Evolutionary conservation across 1,140 invertebrate genomes (phyloP).

Genomic region (Bombus ignitus): DNA sequence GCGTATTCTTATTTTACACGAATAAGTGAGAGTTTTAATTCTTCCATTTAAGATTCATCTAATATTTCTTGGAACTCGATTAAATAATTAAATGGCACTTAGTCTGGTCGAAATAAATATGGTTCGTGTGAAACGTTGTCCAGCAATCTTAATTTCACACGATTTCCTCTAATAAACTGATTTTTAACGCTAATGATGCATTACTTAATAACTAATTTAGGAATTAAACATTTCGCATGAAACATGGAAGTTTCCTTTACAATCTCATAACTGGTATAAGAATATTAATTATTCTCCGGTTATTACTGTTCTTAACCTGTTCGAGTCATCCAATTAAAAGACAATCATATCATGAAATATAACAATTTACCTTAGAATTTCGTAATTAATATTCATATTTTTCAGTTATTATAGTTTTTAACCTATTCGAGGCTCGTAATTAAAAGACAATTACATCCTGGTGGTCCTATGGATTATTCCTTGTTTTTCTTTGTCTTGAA

Average conservation of each 20-base stretch:
- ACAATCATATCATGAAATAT: background rate
- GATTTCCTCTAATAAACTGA: background rate
- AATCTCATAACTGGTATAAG: background rate
- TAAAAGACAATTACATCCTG: background rate
- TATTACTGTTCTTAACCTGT: background rate
- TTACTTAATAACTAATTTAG: background rate
- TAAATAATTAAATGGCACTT: background rate
- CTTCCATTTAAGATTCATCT: background rate
- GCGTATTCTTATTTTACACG: background rate
- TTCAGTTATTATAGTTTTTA: background rate
- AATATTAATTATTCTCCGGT: background rate
- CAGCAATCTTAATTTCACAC: background rate
- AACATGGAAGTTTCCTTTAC: background rate
- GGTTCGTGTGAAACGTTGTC: background rate
- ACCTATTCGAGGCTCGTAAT: background rate
- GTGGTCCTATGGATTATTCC: background rate
- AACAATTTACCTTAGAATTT: background rate
- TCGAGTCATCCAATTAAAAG: background rate
- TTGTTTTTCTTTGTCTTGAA: background rate
- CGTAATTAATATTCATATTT: background rate
- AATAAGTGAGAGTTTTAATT: background rate
- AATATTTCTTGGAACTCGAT: constrained; percentile 1
- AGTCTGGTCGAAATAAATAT: no score
- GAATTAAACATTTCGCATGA: background rate
- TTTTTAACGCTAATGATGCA: background rate